Conservation (phyloP, 2,113 vertebrate species). For the Macquaria australasica region DNA sequence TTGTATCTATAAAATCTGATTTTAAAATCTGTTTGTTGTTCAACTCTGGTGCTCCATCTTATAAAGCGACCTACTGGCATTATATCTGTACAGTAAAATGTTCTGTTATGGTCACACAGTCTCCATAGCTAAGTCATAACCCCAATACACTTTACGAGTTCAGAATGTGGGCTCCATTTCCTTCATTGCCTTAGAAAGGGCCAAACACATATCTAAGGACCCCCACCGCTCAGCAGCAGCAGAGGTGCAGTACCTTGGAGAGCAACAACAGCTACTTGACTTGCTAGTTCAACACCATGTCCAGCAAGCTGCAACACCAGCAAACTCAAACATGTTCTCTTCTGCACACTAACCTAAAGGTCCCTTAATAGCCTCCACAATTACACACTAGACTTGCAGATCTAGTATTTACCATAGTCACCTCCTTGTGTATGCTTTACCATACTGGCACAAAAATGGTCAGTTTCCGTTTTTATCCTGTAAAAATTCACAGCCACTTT, state of each 20-base stretch:
- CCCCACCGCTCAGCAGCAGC: neutral
- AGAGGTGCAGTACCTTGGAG: neutral
- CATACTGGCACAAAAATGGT: neutral
- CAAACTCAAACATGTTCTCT: neutral
- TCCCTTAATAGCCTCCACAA: neutral
- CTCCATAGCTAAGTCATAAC: too few relatives aligned
- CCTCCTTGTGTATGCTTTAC: neutral
- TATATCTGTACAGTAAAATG: neutral
- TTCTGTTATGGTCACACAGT: neutral
- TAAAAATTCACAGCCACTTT: neutral
- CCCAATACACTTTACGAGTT: neutral
- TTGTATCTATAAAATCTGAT: too few relatives aligned
- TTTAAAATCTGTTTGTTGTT: too few relatives aligned
- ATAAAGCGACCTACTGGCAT: neutral
- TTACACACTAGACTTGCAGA: neutral
- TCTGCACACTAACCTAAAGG: neutral
- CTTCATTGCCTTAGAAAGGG: neutral
- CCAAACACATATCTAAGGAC: neutral
- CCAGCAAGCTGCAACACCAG: neutral
- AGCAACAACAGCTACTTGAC: neutral
- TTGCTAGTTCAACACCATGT: neutral
- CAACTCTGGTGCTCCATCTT: neutral
- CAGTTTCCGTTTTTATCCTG: neutral
- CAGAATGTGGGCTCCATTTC: neutral
- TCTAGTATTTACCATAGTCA: too few relatives aligned